A percentile compares a stretch with the other conserved stretches of the same genome.
phyloP scores from a whole-genome alignment of 2,888 invertebrate genomes.

The Agrotis ipsilon region DNA sequence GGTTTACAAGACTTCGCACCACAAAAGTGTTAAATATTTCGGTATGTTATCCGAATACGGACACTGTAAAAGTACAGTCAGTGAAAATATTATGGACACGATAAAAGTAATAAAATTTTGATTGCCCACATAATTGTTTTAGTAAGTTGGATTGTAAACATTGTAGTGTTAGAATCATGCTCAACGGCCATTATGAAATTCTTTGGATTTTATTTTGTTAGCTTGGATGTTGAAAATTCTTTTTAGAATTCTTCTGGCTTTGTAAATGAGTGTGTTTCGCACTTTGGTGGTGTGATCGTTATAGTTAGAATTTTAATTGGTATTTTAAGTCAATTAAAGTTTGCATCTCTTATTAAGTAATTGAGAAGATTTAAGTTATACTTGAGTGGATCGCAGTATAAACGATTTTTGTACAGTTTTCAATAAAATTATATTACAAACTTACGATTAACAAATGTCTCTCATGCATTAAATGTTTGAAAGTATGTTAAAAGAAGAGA shows the following conservation, averaged over 20 bases:
- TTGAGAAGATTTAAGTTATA: too few species aligned
- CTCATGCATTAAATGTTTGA: too few species aligned
- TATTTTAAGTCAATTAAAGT: background rate
- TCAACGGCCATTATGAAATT: conserved; percentile 41
- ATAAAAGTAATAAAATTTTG: conserved; percentile 62
- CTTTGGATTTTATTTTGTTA: conserved; percentile 43
- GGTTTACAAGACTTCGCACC: conserved; percentile 3
- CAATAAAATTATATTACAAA: too few species aligned
- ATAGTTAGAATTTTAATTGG: background rate
- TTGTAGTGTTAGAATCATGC: conserved; percentile 53
- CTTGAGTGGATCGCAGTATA: background rate
- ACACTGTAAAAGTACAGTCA: conserved; percentile 55
- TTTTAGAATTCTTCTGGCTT: conserved; percentile 3
- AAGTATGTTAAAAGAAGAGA: too few species aligned
- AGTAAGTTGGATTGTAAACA: conserved; percentile 56
- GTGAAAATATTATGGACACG: conserved; percentile 55
- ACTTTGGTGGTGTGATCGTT: background rate
- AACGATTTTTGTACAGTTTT: background rate
- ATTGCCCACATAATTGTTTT: conserved; percentile 66
- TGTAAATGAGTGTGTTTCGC: conserved; percentile 6
- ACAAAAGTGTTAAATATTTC: background rate
- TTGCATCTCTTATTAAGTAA: background rate
- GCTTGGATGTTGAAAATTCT: background rate
- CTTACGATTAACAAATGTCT: too few species aligned
- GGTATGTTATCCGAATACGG: conserved; percentile 56